A percentile compares a stretch with the other conserved stretches of the same genome.
These are phyloP conservation scores for Neotragus pygmaeus DNA, from an alignment of 2,113 vertebrate genomes.

Conservation along the genomic window DNA sequence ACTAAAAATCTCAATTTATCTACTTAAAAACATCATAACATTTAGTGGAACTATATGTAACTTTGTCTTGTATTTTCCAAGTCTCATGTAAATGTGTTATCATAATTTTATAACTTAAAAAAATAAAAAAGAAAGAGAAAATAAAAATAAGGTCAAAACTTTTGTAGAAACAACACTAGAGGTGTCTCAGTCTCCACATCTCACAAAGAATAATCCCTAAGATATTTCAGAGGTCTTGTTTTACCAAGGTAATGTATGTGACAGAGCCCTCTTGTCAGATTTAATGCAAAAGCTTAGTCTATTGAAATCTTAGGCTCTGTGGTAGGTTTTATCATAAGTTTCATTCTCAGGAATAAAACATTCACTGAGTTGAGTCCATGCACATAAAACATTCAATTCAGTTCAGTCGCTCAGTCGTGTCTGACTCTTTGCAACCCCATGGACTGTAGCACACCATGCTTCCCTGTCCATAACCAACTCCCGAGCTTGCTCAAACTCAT, in stretches of 20 bases:
- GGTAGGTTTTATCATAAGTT: background rate
- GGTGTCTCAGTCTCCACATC: background rate
- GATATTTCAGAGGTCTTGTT: background rate
- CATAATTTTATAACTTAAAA: background rate
- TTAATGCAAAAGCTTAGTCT: background rate
- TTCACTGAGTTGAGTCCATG: background rate
- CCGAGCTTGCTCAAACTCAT: background rate
- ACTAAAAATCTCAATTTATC: background rate
- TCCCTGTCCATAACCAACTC: background rate
- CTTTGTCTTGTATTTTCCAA: background rate
- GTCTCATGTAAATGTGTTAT: background rate
- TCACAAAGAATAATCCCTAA: background rate
- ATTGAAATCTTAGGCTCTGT: background rate
- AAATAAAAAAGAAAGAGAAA: background rate
- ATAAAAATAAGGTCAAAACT: background rate
- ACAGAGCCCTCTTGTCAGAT: background rate
- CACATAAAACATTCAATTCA: background rate
- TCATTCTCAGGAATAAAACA: background rate
- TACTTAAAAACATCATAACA: background rate
- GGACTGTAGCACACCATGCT: background rate
- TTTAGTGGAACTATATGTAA: background rate
- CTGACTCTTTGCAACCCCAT: background rate
- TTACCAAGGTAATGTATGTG: background rate
- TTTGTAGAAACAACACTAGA: background rate
- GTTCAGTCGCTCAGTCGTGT: background rate